Evolutionary conservation across 2,113 vertebrate genomes (phyloP).

Genomic region (Xyliphius kryptos): DNA sequence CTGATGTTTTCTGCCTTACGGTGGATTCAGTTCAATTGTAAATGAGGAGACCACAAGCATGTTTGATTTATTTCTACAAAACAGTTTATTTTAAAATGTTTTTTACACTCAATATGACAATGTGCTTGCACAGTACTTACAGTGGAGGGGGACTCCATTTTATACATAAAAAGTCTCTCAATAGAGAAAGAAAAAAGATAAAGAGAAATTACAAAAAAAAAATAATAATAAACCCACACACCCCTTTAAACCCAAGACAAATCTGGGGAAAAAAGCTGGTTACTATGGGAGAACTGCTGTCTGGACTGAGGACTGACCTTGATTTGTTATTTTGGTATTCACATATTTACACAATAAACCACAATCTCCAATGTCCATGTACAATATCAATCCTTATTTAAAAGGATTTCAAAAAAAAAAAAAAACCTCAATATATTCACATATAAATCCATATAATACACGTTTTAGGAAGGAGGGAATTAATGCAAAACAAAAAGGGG

Average conservation of each 20-base stretch:
- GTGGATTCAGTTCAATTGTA: no score
- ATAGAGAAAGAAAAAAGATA: constrained; percentile 58
- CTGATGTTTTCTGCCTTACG: no score
- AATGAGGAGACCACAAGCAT: no score
- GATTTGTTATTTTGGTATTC: constrained; percentile 54
- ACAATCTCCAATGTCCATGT: no score
- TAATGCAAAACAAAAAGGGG: constrained; percentile 58
- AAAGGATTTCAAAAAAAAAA: no score
- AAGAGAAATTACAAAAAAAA: constrained; percentile 64
- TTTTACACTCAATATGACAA: constrained; percentile 75
- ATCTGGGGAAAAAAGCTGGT: constrained; percentile 57
- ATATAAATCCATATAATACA: constrained; percentile 93
- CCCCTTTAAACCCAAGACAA: constrained; percentile 57
- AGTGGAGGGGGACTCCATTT: constrained; percentile 65
- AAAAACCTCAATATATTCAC: constrained; percentile 81
- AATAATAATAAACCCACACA: constrained; percentile 29
- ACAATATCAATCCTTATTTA: no score
- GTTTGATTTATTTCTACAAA: constrained; percentile 64
- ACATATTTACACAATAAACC: constrained; percentile 67
- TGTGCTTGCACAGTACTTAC: constrained; percentile 76
- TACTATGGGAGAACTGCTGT: constrained; percentile 52
- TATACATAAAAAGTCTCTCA: constrained; percentile 75
- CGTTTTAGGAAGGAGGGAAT: constrained; percentile 47
- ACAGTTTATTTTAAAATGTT: constrained; percentile 73
- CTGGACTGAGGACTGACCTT: constrained; percentile 42